Conservation (phyloP, 2,888 invertebrate species). For the Boloria selene region DNA sequence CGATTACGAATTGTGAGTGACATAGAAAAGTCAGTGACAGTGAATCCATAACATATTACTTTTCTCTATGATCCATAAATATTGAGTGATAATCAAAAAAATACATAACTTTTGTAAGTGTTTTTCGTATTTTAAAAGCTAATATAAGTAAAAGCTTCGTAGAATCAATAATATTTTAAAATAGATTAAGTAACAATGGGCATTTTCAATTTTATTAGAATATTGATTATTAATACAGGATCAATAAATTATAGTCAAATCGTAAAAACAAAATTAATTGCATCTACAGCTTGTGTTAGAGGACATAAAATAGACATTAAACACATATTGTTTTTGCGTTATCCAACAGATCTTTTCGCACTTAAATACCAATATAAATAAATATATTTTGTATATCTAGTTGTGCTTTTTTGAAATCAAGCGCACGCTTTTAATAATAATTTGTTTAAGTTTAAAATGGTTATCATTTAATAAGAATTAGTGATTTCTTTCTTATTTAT, state of each 20-base stretch:
- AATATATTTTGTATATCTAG: neutral
- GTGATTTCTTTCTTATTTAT: too few species aligned
- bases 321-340: neutral
- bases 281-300: neutral
- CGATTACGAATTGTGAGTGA: slow-evolving; percentile 22
- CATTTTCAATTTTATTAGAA: neutral
- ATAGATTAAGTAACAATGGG: neutral
- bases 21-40: slow-evolving; percentile 7
- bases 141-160: neutral
- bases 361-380: neutral
- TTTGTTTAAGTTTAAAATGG: too few species aligned
- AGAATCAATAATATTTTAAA: too few species aligned
- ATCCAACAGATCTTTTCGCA: neutral
- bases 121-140: neutral
- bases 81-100: neutral
- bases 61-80: too few species aligned
- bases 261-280: neutral
- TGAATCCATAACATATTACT: too few species aligned
- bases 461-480: too few species aligned
- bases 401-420: too few species aligned
- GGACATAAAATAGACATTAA: slow-evolving; percentile 4
- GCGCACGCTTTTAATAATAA: too few species aligned
- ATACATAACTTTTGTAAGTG: neutral
- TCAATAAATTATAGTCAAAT: neutral
- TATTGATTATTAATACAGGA: neutral